Evolutionary conservation across 2,888 invertebrate species (phyloP), one percentile per base, ranked within the genome.

Genomic region (Lissonota sp.): DNA sequence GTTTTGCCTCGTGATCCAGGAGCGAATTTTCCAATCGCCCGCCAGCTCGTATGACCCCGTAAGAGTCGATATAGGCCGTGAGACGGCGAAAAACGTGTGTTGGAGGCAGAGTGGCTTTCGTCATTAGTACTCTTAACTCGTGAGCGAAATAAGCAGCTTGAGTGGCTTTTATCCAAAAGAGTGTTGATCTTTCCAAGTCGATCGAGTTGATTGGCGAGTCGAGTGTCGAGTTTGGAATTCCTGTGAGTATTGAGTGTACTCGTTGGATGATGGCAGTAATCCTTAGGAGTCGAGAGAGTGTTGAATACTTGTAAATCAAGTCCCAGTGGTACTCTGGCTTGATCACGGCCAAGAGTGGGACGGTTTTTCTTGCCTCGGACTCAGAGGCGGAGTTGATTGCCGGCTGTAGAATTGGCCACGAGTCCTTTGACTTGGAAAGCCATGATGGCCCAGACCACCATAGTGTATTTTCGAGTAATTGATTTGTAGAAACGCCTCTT

Each of bases 391-490:
- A 26, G 58, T 6, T 10, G 6, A 49, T 8, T 2, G 12, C 0
- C 1, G 12, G 16, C 6, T 39, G 40, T 10, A 60, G 55, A 60
- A 57, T 10, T 0, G 78, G 78, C 78, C 78, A 78, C 10, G 10
- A 8, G 42, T 44, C n/a, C n/a, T 7, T 0, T 44, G 63, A 5
- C 39, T 63, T 16, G 6, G 55, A 55, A 12, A 80, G 26, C 79
- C 70, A 80, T 37, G 63, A 40, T 58, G 70, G 70, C 62, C 70
- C 77, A 51, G 51, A 49, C 70, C 77, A 77, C 63, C 77, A 77
- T 0, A 71, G 62, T 0, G 39, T 4, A 4, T 70, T 55, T 5
- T 63, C 5, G 8, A 8, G 10, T 1, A 69, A 63, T 60, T 82
- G 76, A 1, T 12, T 12, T 0, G 75, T 55, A 6, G 72, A 62